Percentiles rank a stretch among this genome's conserved stretches.
Conservation (phyloP, 2,888 invertebrate genomes). For the Ecliptopera silaceata region DNA sequence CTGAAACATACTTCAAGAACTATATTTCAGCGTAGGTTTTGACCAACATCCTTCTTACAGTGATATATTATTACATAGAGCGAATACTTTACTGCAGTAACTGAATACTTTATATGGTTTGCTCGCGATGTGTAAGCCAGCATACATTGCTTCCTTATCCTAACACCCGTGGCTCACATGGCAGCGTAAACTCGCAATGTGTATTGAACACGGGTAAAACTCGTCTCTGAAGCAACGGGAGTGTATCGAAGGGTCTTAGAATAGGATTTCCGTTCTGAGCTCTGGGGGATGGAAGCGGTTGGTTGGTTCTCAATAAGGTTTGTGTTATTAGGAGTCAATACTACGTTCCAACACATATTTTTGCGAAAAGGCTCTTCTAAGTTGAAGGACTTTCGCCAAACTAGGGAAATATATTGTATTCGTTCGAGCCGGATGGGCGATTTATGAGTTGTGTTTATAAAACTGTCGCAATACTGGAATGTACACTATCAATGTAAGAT, state of each 20-base stretch:
- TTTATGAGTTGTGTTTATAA: not conserved
- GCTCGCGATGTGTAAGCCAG: slow-evolving; percentile 7
- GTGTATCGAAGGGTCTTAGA: slow-evolving; percentile 32
- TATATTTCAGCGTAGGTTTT: not conserved
- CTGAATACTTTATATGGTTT: not conserved
- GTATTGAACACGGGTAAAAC: slow-evolving; percentile 43
- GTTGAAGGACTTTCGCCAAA: slow-evolving; percentile 4
- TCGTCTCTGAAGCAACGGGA: slow-evolving; percentile 30
- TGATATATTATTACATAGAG: not conserved
- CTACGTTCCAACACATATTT: slow-evolving; percentile 17
- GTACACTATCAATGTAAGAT: no score
- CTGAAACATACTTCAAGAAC: not conserved
- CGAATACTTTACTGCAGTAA: not conserved
- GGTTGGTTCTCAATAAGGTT: slow-evolving; percentile 27
- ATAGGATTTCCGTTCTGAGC: slow-evolving; percentile 34
- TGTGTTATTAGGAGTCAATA: slow-evolving; percentile 21
- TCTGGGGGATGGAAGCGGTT: slow-evolving; percentile 27
- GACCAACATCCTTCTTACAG: not conserved
- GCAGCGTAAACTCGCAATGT: slow-evolving; percentile 53
- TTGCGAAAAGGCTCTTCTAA: slow-evolving; percentile 12
- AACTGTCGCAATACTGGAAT: no score
- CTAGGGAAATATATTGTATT: slow-evolving; percentile 4
- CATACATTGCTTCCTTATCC: slow-evolving; percentile 42
- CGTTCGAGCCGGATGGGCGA: not conserved
- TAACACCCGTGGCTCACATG: slow-evolving; percentile 40